These are phyloP conservation scores for Andricus quercusramuli DNA, from an alignment of 2,888 invertebrate species.

Conservation along the genomic window DNA sequence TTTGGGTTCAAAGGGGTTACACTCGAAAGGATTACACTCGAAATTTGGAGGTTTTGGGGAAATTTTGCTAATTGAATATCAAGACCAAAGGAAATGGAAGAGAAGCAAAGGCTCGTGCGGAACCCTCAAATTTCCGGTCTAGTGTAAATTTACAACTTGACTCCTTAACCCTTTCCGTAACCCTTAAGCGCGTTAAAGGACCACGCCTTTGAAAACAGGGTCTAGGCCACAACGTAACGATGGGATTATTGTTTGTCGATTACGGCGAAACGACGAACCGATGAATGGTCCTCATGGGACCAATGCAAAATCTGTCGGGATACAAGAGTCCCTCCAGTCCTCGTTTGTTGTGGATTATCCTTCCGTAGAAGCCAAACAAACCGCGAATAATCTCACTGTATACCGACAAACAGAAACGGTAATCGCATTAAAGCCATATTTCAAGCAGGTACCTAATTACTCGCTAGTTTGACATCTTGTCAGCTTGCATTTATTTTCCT, in stretches of 20 bases:
- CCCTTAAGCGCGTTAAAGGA: slow-evolving; percentile 33
- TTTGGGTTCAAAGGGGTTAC: background rate
- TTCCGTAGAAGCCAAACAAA: slow-evolving; percentile 55
- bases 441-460: slow-evolving; percentile 61
- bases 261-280: slow-evolving; percentile 44
- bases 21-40: too few species aligned
- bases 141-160: slow-evolving; percentile 41
- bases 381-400: slow-evolving; percentile 49
- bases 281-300: slow-evolving; percentile 40
- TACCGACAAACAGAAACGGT: slow-evolving; percentile 58
- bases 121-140: slow-evolving; percentile 6
- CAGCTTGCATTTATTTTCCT: slow-evolving; percentile 24
- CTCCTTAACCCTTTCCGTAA: slow-evolving; percentile 42
- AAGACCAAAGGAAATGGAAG: background rate
- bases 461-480: slow-evolving; percentile 39
- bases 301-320: slow-evolving; percentile 36
- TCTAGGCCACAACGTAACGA: slow-evolving; percentile 66
- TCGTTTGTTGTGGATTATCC: slow-evolving; percentile 63
- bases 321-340: background rate
- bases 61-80: background rate
- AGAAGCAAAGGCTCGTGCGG: background rate
- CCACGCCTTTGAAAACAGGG: slow-evolving; percentile 35
- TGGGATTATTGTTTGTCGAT: slow-evolving; percentile 55
- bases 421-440: slow-evolving; percentile 64
- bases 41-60: background rate